A percentile compares a stretch with the other conserved stretches of the same genome.
Evolutionary conservation across 2,888 invertebrate species (phyloP).

Genomic region (Endotricha flammealis): DNA sequence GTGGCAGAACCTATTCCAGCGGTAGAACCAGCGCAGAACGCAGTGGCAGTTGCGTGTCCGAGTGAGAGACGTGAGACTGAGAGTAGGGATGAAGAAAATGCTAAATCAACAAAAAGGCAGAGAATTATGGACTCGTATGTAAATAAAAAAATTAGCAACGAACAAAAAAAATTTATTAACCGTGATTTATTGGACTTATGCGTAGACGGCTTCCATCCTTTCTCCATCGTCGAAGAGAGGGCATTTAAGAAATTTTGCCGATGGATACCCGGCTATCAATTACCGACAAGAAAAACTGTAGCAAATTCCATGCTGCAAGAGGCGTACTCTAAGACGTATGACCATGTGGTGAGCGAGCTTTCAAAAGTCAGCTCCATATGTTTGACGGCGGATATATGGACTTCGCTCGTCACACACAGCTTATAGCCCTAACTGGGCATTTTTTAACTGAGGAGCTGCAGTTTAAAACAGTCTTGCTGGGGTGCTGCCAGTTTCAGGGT

Average conservation of each 20-base stretch:
- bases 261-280: conserved; percentile 5
- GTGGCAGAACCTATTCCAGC: background rate
- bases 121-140: conserved; percentile 7
- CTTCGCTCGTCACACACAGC: conserved; percentile 20
- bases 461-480: conserved; percentile 9
- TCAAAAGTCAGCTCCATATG: conserved; percentile 16
- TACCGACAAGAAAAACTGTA: conserved; percentile 2
- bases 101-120: conserved; percentile 6
- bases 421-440: conserved; percentile 12
- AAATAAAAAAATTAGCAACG: conserved; percentile 10
- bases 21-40: background rate
- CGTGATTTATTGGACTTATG: conserved; percentile 8
- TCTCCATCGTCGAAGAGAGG: conserved; percentile 11
- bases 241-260: conserved; percentile 10
- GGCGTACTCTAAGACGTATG: background rate
- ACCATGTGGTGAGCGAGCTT: conserved; percentile 1
- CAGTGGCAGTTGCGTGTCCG: background rate
- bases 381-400: conserved; percentile 28
- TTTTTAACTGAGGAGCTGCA: conserved; percentile 6
- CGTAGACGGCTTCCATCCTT: conserved; percentile 10
- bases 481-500: conserved; percentile 6
- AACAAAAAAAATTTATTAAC: conserved; percentile 8
- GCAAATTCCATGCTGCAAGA: background rate
- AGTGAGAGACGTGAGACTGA: no score
- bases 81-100: background rate